Conservation (phyloP, 1,140 invertebrate species). For the Magallana ariakensis region DNA sequence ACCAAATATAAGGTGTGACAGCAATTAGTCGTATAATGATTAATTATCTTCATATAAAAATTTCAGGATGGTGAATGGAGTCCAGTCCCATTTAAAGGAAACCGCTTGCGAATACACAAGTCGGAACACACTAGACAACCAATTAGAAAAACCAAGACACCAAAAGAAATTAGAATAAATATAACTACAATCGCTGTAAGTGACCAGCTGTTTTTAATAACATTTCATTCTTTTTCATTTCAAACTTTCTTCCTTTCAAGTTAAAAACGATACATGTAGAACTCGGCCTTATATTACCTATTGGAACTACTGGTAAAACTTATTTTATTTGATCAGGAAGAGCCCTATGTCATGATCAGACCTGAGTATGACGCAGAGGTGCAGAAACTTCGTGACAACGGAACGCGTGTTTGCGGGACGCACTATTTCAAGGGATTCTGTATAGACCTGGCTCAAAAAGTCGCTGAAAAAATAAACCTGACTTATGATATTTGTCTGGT, state of each 20-base stretch:
- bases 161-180: background rate
- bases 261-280: background rate
- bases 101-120: background rate
- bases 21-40: no score
- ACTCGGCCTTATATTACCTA: background rate
- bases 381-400: background rate
- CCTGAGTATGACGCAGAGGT: background rate
- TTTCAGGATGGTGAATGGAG: conserved; percentile 15
- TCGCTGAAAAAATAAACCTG: conserved; percentile 81
- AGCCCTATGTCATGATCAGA: conserved; percentile 60
- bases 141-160: background rate
- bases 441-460: conserved; percentile 71
- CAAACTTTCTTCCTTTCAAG: background rate
- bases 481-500: conserved; percentile 93
- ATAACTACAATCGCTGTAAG: background rate
- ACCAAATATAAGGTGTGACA: no score
- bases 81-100: background rate
- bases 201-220: background rate
- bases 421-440: conserved; percentile 74
- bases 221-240: background rate
- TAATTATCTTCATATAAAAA: background rate
- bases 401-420: conserved; percentile 56
- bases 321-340: conserved; percentile 51
- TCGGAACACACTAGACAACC: conserved; percentile 7
- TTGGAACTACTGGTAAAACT: background rate